Evolutionary conservation across 2,797 vertebrate genomes (phyloP).

Genomic region (Erpetoichthys calabaricus): DNA sequence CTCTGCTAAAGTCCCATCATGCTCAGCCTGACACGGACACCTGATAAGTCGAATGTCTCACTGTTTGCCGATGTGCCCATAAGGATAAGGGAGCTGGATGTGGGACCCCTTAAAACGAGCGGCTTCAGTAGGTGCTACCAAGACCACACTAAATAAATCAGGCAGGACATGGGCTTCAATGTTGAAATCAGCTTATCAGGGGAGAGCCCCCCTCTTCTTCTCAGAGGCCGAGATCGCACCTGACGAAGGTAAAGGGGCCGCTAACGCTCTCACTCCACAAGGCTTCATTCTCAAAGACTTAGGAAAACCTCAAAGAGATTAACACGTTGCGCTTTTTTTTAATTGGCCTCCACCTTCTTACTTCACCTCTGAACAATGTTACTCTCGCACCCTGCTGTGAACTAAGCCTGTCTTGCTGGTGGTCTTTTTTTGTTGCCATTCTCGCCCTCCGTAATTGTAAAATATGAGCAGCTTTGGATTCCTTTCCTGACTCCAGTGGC

Average conservation of each 20-base stretch:
- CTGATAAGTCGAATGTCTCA: too few relatives aligned
- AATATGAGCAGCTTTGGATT: neutral
- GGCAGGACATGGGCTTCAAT: too few relatives aligned
- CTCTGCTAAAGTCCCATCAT: too few relatives aligned
- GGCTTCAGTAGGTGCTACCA: too few relatives aligned
- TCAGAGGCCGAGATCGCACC: too few relatives aligned
- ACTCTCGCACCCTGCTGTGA: constrained; percentile 5
- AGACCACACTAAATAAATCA: too few relatives aligned
- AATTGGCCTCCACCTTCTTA: constrained; percentile 9
- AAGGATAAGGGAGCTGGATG: too few relatives aligned
- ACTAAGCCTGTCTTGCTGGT: constrained; percentile 2
- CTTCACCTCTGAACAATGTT: constrained; percentile 5
- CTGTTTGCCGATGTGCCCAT: too few relatives aligned
- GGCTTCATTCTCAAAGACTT: constrained; percentile 5
- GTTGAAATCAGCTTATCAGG: too few relatives aligned
- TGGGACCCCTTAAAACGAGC: too few relatives aligned
- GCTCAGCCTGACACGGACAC: too few relatives aligned
- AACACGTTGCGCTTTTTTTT: constrained; percentile 3
- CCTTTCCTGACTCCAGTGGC: constrained; percentile 1
- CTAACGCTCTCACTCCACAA: constrained; percentile 4
- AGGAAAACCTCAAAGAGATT: constrained; percentile 9
- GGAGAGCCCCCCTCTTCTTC: too few relatives aligned
- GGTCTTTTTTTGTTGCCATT: constrained; percentile 4
- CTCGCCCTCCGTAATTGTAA: constrained; percentile 2
- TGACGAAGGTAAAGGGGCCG: constrained; percentile 5